phyloP scores from a whole-genome alignment of 2,888 invertebrate genomes.

The Octonoba sinensis region DNA sequence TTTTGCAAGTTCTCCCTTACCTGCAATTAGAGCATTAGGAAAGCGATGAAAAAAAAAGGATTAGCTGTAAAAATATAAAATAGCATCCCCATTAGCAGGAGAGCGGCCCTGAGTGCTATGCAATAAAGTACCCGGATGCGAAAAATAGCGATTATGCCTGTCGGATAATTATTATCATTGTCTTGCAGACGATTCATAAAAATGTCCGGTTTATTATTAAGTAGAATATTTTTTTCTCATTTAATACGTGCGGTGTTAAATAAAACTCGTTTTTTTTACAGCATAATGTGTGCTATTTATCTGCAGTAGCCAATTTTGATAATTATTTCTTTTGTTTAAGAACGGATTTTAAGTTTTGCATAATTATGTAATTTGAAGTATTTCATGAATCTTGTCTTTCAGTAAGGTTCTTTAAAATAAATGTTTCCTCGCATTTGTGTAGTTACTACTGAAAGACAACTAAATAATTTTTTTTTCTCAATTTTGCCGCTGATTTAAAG shows the following conservation, averaged over 20 bases:
- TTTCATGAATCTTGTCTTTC: no score
- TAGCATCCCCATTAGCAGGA: slow-evolving; percentile 30
- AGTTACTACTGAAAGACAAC: no score
- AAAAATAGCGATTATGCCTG: slow-evolving; percentile 41
- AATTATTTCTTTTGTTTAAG: not conserved
- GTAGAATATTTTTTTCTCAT: slow-evolving; percentile 20
- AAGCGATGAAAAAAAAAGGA: slow-evolving; percentile 4
- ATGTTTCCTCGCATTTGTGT: no score
- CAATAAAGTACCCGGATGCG: slow-evolving; percentile 44
- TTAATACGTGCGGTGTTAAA: slow-evolving; percentile 28
- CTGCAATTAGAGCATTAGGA: slow-evolving; percentile 48
- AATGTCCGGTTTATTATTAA: slow-evolving; percentile 54
- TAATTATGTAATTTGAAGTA: no score
- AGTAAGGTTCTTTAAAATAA: no score
- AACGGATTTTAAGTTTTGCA: no score
- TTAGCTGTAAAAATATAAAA: slow-evolving; percentile 23
- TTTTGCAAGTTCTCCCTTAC: slow-evolving; percentile 36
- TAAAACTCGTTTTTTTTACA: slow-evolving; percentile 8
- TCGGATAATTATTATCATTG: slow-evolving; percentile 54
- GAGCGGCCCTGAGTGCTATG: slow-evolving; percentile 1
- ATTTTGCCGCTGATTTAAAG: no score
- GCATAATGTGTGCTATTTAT: not conserved
- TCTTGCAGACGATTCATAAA: slow-evolving; percentile 49
- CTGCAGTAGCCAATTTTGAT: not conserved
- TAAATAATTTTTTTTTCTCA: no score